phyloP scores from a whole-genome alignment of 2,113 vertebrate species.

The Rhipidura dahli region DNA sequence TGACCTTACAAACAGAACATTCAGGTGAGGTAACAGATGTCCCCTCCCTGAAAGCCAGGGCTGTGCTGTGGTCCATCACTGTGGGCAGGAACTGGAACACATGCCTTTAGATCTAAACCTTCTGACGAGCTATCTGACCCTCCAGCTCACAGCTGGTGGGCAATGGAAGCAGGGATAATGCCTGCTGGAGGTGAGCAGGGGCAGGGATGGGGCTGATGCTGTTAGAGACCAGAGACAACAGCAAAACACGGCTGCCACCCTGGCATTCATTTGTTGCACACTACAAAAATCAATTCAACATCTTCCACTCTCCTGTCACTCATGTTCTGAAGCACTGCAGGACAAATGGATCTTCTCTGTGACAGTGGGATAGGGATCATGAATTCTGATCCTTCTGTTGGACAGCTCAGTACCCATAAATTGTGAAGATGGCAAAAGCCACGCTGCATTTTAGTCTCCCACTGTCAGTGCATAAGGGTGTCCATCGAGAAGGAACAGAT shows the following conservation, averaged over 20 bases:
- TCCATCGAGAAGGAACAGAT: background rate
- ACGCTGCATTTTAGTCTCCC: background rate
- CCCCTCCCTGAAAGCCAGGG: rapidly evolving
- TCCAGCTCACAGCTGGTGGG: background rate
- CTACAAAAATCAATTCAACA: background rate
- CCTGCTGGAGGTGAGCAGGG: background rate
- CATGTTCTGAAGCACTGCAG: background rate
- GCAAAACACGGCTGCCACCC: background rate
- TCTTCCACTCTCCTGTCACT: background rate
- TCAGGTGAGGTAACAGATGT: background rate
- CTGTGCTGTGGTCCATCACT: background rate
- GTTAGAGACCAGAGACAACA: background rate
- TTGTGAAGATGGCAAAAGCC: background rate
- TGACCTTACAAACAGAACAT: background rate
- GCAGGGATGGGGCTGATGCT: background rate
- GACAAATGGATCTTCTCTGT: background rate
- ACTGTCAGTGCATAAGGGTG: background rate
- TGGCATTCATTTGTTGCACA: background rate
- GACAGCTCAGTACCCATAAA: background rate
- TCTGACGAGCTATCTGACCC: background rate
- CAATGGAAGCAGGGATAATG: background rate
- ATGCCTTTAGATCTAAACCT: background rate
- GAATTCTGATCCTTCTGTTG: background rate
- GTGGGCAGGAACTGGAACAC: background rate
- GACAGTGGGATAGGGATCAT: background rate